Base-by-base conservation (phyloP, 2,888 invertebrate genomes). In the Drosophila anomalata region DNA sequence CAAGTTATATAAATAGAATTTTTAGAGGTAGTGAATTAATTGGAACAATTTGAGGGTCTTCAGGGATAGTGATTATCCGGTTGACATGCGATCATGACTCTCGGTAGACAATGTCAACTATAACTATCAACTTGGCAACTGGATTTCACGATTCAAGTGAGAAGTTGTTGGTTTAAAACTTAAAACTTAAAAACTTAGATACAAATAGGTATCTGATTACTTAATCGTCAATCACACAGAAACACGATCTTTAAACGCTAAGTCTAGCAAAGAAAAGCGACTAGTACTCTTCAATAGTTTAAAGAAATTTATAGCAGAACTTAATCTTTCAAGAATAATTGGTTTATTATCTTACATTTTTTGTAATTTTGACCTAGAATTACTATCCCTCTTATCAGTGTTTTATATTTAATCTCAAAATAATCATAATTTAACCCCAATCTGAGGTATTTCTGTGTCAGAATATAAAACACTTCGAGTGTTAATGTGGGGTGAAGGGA, bases 241-340 rank as follows among this genome's bases (percentile, higher is more conserved):
- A 46, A n/a, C 14, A 6, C 58, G 80, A 84, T 78, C 81, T 84
- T 78, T 80, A 70, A 57, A 67, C 79, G 31, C 73, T 52, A 47
- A 50, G 24, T 36, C 55, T 57, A 48, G 58, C 41, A 50, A 54
- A 44, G 36, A 36, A 12, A 17, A 17, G 17, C 17, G 17, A 17
- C 17, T 17, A 17, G 17, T 31, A 31, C 31, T 31, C 31, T 26
- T 26, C 7, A 26, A 26, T 14, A 14, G 14, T 31, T 11, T 31
- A 9, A 11, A 31, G 11, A 31, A 33, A 12, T 33, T 12, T 33
- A 33, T 12, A 33, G 11, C 12, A 12, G 4, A 12, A 1, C 11
- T 33, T 3, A 33, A 33, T 33, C 12, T 4, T 33, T 33, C 3
- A 12, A 33, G 12, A n/a, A 36, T 36, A 36, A 36, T 42, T 42